Percentiles rank a stretch among this genome's conserved stretches.
These are phyloP conservation scores for Cyprinus carpio DNA, from an alignment of 2,113 vertebrate genomes.

Conservation along the genomic window DNA sequence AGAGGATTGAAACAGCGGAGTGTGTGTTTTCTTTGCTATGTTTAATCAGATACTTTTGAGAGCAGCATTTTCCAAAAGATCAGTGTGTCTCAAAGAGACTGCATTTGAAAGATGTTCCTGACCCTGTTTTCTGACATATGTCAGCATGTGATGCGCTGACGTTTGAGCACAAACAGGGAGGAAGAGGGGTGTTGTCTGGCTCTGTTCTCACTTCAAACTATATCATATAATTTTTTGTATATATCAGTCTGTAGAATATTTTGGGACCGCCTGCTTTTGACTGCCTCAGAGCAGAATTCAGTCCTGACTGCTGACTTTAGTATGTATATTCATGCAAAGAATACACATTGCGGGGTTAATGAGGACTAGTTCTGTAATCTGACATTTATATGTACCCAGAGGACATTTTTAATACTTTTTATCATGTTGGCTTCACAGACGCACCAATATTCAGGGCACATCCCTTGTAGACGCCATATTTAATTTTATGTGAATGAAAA, in stretches of 20 bases:
- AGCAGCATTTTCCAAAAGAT: slow-evolving; percentile 37
- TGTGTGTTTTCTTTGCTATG: slow-evolving; percentile 37
- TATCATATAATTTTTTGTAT: slow-evolving; percentile 6
- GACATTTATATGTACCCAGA: no score
- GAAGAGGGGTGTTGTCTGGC: slow-evolving; percentile 18
- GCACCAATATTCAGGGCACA: not conserved
- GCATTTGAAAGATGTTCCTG: slow-evolving; percentile 28
- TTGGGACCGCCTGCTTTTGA: slow-evolving; percentile 14
- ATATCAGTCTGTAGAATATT: slow-evolving; percentile 15
- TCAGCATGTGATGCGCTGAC: slow-evolving; percentile 34
- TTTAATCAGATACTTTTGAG: slow-evolving; percentile 50
- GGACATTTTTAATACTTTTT: not conserved
- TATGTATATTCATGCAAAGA: not conserved
- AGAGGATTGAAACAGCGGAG: slow-evolving; percentile 22
- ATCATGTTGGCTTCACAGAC: not conserved
- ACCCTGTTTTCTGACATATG: slow-evolving; percentile 48
- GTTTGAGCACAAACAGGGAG: slow-evolving; percentile 13
- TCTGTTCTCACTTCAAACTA: slow-evolving; percentile 22
- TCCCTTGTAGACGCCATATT: not conserved
- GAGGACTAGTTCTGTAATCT: no score
- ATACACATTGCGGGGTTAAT: no score
- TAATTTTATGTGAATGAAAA: not conserved
- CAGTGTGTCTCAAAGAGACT: slow-evolving; percentile 9
- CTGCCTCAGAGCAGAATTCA: not conserved
- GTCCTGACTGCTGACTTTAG: not conserved